phyloP scores from a whole-genome alignment of 1,140 invertebrate genomes.

The Eumeta japonica region DNA sequence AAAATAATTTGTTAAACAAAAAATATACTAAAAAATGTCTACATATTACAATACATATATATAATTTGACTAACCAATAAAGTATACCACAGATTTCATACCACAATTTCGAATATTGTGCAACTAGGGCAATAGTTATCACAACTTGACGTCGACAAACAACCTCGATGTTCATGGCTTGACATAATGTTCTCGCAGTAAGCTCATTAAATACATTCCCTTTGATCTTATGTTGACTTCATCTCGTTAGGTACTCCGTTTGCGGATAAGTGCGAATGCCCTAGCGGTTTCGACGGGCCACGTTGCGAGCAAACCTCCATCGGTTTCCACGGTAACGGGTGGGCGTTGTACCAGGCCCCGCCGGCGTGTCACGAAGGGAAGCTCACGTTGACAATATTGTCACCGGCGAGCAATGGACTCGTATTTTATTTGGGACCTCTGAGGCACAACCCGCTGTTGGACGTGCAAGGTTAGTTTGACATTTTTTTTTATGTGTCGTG shows the following conservation, averaged over 20 bases:
- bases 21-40: too few species aligned
- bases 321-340: constrained; percentile 83
- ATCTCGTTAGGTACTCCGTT: constrained; percentile 54
- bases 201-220: too few species aligned
- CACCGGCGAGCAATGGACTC: constrained; percentile 72
- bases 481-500: background rate
- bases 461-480: constrained; percentile 57
- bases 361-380: constrained; percentile 73
- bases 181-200: too few species aligned
- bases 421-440: constrained; percentile 92
- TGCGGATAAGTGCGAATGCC: constrained; percentile 65
- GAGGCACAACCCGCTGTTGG: constrained; percentile 59
- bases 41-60: too few species aligned
- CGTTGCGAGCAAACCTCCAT: constrained; percentile 86
- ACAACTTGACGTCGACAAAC: too few species aligned
- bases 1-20: too few species aligned
- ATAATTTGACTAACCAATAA: too few species aligned
- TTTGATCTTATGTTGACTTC: background rate
- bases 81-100: too few species aligned
- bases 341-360: constrained; percentile 84
- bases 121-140: too few species aligned
- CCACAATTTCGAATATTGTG: too few species aligned
- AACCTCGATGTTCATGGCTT: too few species aligned
- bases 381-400: constrained; percentile 77
- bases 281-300: constrained; percentile 77